A percentile compares a stretch with the other conserved stretches of the same genome.
Conservation (phyloP, 2,888 invertebrate species). For the Heterodera filipjevi region DNA sequence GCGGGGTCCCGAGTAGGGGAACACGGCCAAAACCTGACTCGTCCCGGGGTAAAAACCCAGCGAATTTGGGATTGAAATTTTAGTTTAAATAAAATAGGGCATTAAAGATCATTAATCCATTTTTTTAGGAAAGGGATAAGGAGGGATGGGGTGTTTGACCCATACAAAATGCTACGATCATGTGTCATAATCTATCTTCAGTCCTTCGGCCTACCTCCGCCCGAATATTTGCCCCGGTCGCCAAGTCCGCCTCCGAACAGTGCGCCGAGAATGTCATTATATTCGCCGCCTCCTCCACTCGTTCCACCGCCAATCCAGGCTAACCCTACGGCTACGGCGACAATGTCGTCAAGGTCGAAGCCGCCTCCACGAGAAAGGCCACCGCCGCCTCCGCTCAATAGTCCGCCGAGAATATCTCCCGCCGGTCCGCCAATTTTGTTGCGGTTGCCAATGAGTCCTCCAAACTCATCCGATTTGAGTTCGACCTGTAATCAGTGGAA, state of each 20-base stretch:
- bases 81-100: no score
- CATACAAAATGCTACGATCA: no score
- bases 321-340: conserved; percentile 44
- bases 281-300: conserved; percentile 33
- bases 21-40: no score
- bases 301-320: conserved; percentile 54
- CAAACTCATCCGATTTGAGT: conserved; percentile 22
- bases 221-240: conserved; percentile 51
- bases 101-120: no score
- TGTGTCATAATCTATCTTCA: no score
- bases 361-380: conserved; percentile 37
- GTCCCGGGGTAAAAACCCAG: no score
- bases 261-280: conserved; percentile 51
- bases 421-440: conserved; percentile 56
- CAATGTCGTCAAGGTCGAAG: conserved; percentile 36
- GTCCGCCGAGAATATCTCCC: conserved; percentile 57
- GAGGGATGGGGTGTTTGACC: no score
- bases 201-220: conserved; percentile 43
- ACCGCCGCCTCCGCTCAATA: conserved; percentile 52
- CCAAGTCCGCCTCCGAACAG: conserved; percentile 59
- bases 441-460: conserved; percentile 60
- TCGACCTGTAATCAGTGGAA: conserved; percentile 23
- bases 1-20: no score
- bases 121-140: no score
- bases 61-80: no score